Conservation (phyloP, 2,797 vertebrate species). For the Trichosurus vulpecula region DNA sequence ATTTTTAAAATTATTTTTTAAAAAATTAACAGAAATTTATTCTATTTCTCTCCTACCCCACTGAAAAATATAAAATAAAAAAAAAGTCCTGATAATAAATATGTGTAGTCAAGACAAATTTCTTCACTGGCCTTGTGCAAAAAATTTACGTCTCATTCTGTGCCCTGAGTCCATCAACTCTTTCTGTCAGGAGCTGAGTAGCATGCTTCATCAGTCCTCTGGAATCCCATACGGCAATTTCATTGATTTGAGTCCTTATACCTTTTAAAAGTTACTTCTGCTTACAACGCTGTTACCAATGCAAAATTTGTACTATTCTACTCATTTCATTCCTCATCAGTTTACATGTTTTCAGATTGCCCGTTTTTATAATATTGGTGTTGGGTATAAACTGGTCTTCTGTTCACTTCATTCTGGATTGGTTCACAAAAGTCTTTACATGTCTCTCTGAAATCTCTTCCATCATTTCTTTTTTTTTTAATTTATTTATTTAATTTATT, state of each 20-base stretch:
- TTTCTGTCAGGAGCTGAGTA: neutral
- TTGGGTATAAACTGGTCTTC: neutral
- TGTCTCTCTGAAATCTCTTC: neutral
- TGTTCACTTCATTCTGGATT: neutral
- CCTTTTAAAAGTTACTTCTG: neutral
- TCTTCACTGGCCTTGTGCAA: neutral
- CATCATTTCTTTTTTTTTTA: too few species aligned
- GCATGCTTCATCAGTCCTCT: neutral
- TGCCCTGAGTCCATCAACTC: neutral
- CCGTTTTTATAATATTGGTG: neutral
- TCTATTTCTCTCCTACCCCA: neutral
- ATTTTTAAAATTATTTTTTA: neutral
- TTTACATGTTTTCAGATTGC: neutral
- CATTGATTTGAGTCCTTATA: neutral
- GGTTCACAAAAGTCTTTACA: neutral
- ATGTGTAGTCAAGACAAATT: neutral
- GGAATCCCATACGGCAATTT: neutral
- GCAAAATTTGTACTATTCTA: neutral
- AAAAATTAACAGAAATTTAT: neutral
- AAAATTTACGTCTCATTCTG: neutral
- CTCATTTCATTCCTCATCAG: neutral
- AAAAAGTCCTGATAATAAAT: neutral
- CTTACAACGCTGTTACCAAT: neutral
- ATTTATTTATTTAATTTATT: too few species aligned
- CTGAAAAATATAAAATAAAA: neutral